Evolutionary conservation across 2,113 vertebrate genomes (phyloP), one percentile per base, ranked within the genome.

Genomic region (Pampusana beccarii): DNA sequence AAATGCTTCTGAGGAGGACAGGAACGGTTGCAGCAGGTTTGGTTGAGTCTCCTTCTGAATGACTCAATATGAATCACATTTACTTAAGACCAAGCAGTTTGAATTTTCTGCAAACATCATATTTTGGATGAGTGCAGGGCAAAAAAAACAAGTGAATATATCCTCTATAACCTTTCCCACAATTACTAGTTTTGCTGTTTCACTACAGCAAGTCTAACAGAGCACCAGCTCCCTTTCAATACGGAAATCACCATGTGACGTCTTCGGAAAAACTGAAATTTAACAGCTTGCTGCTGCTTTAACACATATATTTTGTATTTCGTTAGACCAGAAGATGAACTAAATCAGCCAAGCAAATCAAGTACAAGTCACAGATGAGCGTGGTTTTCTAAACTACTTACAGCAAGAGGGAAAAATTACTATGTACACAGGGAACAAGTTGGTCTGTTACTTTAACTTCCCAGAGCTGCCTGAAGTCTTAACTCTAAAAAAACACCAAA

Each of bases 41-140:
- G 50, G 75, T 74, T 64, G 72, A 56, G 80, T 42, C 46, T 3
- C 3, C 8, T 69, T 57, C 16, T 2, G 3, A 64, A 38, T 71
- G 34, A 93, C 38, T 92, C 69, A 86, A 16, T 20, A 64, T 66
- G 80, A 95, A 88, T 88, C 86, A 91, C 46, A 62, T n/a, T 88
- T 88, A 82, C 62, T 86, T 91, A 64, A 73, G 51, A 86, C 15
- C 44, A 73, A 77, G 64, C n/a, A 51, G 42, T 56, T 4, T 33
- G 34, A 84, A 44, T 40, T 50, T 62, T 62, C 26, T 60, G 51
- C n/a, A 64, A 71, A 34, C 42, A 25, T 0, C 0, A 0, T 19
- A 34, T 70, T 92, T 93, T 58, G 86, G 77, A 65, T 53, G 53
- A 92, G 40, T 23, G 13, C 56, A 80, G 33, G 42, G n/a, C n/a